Conservation (phyloP, 2,888 invertebrate species). For the Hirtodrosophila cameraria region DNA sequence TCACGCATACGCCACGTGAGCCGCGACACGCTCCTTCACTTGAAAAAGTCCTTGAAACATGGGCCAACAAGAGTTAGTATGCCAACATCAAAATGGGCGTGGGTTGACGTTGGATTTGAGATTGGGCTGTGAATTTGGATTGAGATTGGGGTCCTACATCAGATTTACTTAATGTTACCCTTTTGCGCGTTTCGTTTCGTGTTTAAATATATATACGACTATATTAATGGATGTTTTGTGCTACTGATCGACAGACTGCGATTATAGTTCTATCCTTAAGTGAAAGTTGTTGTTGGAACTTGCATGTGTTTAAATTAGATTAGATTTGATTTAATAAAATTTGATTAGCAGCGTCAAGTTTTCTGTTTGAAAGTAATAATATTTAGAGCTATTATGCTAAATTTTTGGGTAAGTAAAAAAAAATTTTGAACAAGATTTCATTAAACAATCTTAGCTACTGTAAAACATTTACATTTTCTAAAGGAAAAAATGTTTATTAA, state of each 20-base stretch:
- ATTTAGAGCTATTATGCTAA: no score
- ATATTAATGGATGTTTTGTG: conserved; percentile 34
- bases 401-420: no score
- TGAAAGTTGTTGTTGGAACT: conserved; percentile 7
- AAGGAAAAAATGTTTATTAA: no score
- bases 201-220: conserved; percentile 20
- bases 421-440: no score
- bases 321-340: not conserved
- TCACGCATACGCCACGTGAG: conserved; percentile 66
- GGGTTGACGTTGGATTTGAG: not conserved
- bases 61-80: conserved; percentile 5
- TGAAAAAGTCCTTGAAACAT: conserved; percentile 59
- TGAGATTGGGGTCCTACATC: not conserved
- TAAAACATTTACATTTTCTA: no score
- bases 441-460: no score
- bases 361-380: no score
- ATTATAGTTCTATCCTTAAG: conserved; percentile 17
- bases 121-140: no score
- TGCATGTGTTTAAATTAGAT: conserved; percentile 10
- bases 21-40: conserved; percentile 48
- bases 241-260: conserved; percentile 20
- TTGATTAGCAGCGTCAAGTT: no score
- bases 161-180: conserved; percentile 24
- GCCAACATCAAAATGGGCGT: conserved; percentile 10
- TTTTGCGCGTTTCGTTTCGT: conserved; percentile 27